phyloP scores from a whole-genome alignment of 35 echinoderm and acorn worm species.

The Strongylocentrotus purpuratus region DNA sequence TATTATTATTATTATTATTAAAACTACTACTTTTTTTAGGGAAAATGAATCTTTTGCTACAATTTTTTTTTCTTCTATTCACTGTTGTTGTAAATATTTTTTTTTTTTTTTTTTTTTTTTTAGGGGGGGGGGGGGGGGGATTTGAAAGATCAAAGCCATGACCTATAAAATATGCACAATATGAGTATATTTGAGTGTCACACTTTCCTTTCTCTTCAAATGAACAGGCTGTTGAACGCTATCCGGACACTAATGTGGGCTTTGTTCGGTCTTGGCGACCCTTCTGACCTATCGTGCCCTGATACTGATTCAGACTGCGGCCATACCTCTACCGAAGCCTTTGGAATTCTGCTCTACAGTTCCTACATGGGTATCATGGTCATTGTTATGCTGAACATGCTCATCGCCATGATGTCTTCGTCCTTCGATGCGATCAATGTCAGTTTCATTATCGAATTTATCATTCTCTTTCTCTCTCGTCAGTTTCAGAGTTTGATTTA shows the following conservation, averaged over 20 bases:
- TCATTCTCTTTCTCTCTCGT: too few relatives aligned
- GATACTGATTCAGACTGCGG: not conserved
- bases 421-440: conserved; percentile 86
- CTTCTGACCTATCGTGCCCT: not conserved
- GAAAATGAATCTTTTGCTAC: too few relatives aligned
- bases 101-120: too few relatives aligned
- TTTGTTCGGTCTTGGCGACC: conserved; percentile 67
- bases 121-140: too few relatives aligned
- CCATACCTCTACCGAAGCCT: conserved; percentile 33
- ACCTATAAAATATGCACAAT: too few relatives aligned
- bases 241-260: conserved; percentile 74
- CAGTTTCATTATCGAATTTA: not conserved
- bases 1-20: too few relatives aligned
- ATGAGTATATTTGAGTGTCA: not conserved
- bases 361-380: conserved; percentile 71
- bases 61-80: too few relatives aligned
- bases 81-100: too few relatives aligned
- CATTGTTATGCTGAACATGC: conserved; percentile 85
- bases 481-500: too few relatives aligned
- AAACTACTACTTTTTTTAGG: too few relatives aligned
- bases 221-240: conserved; percentile 53
- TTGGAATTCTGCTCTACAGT: conserved; percentile 66
- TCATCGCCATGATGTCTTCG: conserved; percentile 86
- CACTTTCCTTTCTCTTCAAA: not conserved
- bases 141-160: too few relatives aligned